Evolutionary conservation across 2,888 invertebrate species (phyloP), one percentile per base, ranked within the genome.

Genomic region (Papilio elwesi): DNA sequence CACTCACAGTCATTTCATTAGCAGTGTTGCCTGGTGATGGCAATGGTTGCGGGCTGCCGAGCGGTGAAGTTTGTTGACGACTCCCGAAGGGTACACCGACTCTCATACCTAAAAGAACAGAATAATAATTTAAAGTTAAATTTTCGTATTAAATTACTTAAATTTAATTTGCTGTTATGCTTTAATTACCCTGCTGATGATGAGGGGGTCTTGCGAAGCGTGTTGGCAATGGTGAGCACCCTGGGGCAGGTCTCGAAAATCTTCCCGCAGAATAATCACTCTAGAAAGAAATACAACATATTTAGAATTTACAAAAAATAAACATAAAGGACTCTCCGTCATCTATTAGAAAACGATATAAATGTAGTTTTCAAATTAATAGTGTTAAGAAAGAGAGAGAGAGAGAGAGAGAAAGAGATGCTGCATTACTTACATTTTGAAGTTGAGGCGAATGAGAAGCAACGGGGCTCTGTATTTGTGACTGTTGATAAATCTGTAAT

Each of bases 1-100:
- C 66, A 88, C 92, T 83, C 80, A 93, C 93, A 68, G 92, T 87
- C 82, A 93, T 88, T 77, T 93, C 93, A 62, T 90, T 92, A 6
- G 83, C 82, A 11, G 87, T 85, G 75, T 92, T 93, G 26, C 94
- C 93, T 0, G 94, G 94, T 7, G 94, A 93, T 3, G 93, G 93
- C 75, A 94, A 78, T 3, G 94, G 93, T 76, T 94, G 94, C 4
- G 94, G 93, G 76, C 94, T 94, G 55, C 94, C 93, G 1, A 94
- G 84, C 0, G 94, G 93, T 1, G 94, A 93, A 1, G 94, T 94
- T 76, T 94, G 94, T 72, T 93, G 91, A 0, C 92, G 86, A 66
- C 84, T 83, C 15, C 88, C 92, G 67, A 87, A 93, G 9, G 92
- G 88, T 36, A 90, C 93, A 3, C 93, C 92, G 0, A 93, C 93